Conservation (phyloP, 2,888 invertebrate genomes). For the Amiota communis region DNA sequence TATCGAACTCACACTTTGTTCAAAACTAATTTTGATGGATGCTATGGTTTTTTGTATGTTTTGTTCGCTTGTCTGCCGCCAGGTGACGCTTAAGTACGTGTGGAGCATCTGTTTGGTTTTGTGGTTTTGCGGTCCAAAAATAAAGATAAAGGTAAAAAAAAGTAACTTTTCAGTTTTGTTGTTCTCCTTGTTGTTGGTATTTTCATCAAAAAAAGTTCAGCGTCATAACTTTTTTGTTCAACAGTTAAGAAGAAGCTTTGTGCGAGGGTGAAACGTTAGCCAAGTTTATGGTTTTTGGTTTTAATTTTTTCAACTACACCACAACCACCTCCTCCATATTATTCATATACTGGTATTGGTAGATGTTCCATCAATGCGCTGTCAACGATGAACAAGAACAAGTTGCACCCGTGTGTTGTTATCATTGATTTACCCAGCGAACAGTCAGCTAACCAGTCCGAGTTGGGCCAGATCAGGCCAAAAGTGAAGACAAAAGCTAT, state of each 20-base stretch:
- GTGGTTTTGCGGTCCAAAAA: conserved; percentile 36
- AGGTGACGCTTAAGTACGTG: conserved; percentile 7
- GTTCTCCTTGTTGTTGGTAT: conserved; percentile 9
- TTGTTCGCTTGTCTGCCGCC: conserved; percentile 50
- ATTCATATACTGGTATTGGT: conserved; percentile 30
- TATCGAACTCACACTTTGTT: conserved; percentile 35
- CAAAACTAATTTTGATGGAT: conserved; percentile 70
- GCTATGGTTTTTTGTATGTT: conserved; percentile 43
- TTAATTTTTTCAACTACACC: neutral
- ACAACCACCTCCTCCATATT: conserved; percentile 25
- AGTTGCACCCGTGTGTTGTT: neutral
- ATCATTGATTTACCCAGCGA: neutral
- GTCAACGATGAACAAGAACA: neutral
- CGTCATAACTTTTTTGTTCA: conserved; percentile 19
- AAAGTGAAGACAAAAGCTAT: conserved; percentile 63
- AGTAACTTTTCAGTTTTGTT: conserved; percentile 29
- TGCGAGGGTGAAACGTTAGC: too few relatives aligned
- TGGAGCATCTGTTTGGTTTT: conserved; percentile 43
- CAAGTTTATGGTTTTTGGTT: conserved; percentile 43
- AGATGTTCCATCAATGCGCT: conserved; percentile 63
- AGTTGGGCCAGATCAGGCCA: conserved; percentile 18
- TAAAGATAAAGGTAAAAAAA: conserved; percentile 31
- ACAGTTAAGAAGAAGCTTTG: too few relatives aligned
- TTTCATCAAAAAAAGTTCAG: conserved; percentile 14
- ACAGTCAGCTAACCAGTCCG: conserved; percentile 6